Evolutionary conservation across 1,140 invertebrate species (phyloP).

Genomic region (Leptinotarsa undecemlineata): DNA sequence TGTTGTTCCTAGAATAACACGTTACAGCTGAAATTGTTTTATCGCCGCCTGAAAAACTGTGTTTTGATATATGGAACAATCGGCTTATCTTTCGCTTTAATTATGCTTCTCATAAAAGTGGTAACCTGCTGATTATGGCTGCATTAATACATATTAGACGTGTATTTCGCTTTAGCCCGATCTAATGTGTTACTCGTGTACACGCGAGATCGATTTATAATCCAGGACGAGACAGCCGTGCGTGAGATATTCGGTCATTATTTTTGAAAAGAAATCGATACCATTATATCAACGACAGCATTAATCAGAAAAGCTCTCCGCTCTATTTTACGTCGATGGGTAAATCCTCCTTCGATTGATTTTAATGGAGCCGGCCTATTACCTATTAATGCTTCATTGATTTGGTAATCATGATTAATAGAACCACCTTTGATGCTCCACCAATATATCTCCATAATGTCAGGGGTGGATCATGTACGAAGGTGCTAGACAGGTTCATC

Average conservation of each 20-base stretch:
- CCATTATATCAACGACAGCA: slow-evolving; percentile 28
- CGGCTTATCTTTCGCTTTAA: slow-evolving; percentile 30
- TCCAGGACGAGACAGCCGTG: slow-evolving; percentile 24
- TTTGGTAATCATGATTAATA: not conserved
- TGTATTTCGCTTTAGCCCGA: slow-evolving; percentile 28
- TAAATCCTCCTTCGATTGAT: slow-evolving; percentile 12
- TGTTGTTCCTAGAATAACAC: not conserved
- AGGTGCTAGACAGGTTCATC: no score
- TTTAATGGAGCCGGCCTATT: slow-evolving; percentile 5
- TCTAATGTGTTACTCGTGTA: slow-evolving; percentile 31
- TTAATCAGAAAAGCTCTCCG: slow-evolving; percentile 26
- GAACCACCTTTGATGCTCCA: not conserved
- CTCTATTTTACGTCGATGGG: not conserved
- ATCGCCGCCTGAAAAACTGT: slow-evolving; percentile 7
- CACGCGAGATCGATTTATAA: slow-evolving; percentile 36
- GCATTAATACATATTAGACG: slow-evolving; percentile 38
- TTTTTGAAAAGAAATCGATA: slow-evolving; percentile 28
- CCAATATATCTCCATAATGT: not conserved
- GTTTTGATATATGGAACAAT: slow-evolving; percentile 24
- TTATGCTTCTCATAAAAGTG: slow-evolving; percentile 34
- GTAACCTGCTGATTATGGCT: slow-evolving; percentile 36
- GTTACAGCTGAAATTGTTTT: slow-evolving; percentile 6
- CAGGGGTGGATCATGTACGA: no score
- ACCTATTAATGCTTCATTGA: not conserved
- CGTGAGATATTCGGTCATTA: slow-evolving; percentile 27